Evolutionary conservation across 1,140 invertebrate genomes (phyloP).

Genomic region (Drosophila pseudoobscura): DNA sequence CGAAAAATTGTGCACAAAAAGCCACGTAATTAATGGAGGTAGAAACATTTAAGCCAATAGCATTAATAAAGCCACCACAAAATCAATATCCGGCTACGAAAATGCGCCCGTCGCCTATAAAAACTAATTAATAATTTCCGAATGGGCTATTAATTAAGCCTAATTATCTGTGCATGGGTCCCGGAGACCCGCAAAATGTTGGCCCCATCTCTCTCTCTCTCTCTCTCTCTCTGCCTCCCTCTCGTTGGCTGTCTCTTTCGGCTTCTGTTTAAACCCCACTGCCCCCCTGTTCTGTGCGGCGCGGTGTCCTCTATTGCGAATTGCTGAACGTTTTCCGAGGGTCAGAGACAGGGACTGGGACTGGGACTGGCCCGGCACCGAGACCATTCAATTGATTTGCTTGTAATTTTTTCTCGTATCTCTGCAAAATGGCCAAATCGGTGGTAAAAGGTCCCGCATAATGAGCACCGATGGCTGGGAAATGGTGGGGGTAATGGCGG

Average conservation of each 20-base stretch:
- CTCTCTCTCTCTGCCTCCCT: not conserved
- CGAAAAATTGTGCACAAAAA: constrained; percentile 74
- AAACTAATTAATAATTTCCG: constrained; percentile 84
- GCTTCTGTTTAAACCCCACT: constrained; percentile 24
- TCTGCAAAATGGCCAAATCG: constrained; percentile 9
- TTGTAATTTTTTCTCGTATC: constrained; percentile 40
- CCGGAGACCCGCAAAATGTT: constrained; percentile 73
- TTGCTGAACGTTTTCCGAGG: too few relatives aligned
- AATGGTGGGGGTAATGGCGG: too few relatives aligned
- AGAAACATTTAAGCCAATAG: constrained; percentile 83
- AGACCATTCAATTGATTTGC: constrained; percentile 45
- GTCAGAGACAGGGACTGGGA: too few relatives aligned
- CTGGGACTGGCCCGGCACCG: too few relatives aligned
- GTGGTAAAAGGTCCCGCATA: constrained; percentile 53
- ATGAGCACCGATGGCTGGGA: constrained; percentile 18
- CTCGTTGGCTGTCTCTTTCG: constrained; percentile 14
- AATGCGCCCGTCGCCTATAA: constrained; percentile 82
- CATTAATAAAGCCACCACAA: constrained; percentile 84
- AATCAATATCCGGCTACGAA: constrained; percentile 83
- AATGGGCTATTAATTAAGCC: constrained; percentile 84
- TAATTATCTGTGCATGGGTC: constrained; percentile 82
- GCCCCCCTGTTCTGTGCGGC: not conserved
- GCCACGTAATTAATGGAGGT: constrained; percentile 82
- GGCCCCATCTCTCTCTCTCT: constrained; percentile 7
- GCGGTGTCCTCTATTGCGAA: too few relatives aligned